Evolutionary conservation across 2,888 invertebrate genomes (phyloP).

Genomic region (Acanthosoma haemorrhoidale): DNA sequence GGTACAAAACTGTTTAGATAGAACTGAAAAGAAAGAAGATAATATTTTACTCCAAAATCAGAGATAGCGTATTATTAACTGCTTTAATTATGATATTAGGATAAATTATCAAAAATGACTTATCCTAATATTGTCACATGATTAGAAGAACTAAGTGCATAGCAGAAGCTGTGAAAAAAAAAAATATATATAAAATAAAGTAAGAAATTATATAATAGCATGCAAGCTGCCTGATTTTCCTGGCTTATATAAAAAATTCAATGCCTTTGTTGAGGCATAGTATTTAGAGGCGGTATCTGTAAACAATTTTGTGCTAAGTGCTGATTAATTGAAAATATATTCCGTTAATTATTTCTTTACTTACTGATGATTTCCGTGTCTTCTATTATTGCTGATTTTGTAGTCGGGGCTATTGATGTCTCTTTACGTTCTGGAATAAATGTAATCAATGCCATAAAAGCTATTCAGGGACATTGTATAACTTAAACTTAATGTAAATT

Average conservation of each 20-base stretch:
- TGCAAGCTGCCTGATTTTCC: constrained; percentile 11
- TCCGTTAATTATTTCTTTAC: background rate
- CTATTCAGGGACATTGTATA: too few relatives aligned
- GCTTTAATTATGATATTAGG: background rate
- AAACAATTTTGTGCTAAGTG: background rate
- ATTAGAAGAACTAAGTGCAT: background rate
- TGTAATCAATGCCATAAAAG: background rate
- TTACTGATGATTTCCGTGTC: constrained; percentile 16
- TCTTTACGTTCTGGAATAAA: constrained; percentile 17
- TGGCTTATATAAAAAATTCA: constrained; percentile 4
- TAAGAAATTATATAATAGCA: background rate
- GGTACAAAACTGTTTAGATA: too few relatives aligned
- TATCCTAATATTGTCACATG: background rate
- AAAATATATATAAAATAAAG: background rate
- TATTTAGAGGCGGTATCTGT: background rate
- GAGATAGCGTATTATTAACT: constrained; percentile 2
- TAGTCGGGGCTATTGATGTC: background rate
- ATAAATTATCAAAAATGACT: background rate
- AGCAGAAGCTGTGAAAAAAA: background rate
- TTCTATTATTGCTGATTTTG: background rate
- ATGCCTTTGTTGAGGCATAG: background rate
- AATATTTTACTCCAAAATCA: too few relatives aligned
- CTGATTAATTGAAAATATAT: background rate
- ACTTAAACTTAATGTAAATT: too few relatives aligned
- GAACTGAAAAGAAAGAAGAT: too few relatives aligned